Evolutionary conservation across 2,113 vertebrate species (phyloP), one percentile per base, ranked within the genome.

Genomic region (Condylura cristata): DNA sequence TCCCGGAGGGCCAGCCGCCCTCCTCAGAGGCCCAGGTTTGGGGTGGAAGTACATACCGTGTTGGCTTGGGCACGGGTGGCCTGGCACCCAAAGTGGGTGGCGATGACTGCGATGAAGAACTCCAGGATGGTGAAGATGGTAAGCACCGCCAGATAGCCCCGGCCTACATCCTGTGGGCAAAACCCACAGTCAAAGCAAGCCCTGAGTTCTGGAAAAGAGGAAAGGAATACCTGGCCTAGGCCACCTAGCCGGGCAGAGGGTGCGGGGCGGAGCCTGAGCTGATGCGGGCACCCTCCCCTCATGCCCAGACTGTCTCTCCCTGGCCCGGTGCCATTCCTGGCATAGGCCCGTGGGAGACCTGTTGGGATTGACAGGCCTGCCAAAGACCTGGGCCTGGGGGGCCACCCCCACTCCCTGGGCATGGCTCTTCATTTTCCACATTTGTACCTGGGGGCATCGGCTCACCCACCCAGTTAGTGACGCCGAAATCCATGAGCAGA

Each of bases 91-190:
- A 97, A 97, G 85, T 97, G 95, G 17, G 92, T 92, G 75, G 92
- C 90, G 8, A 94, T 92, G 60, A 97, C 95, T 0, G 97, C 63
- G 2, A 95, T 72, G 89, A 96, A 96, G 95, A 97, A 97, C 74
- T 97, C 97, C 88, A 97, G 90, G 79, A 97, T 89, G 70, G 97
- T 96, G 86, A 97, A 96, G 92, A 96, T 92, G 82, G 95, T 84
- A 6, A 97, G 94, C 46, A 96, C 96, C 0, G 92, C 93, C 60
- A 95, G 92, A 4, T 92, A 95, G 82, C 96, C 95, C 34, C 85
- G 80, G 85, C 95, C 95, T 48, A 95, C 95, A 12, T 96, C 93
- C 97, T 97, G 92, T 68, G 56, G 76, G 72, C 46, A 71, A 78
- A 80, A 37, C 3, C 3, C 53, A 70, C 26, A 20, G 82, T 89